Evolutionary conservation across 2,113 vertebrate species (phyloP).

Genomic region (Cyanistes caeruleus): DNA sequence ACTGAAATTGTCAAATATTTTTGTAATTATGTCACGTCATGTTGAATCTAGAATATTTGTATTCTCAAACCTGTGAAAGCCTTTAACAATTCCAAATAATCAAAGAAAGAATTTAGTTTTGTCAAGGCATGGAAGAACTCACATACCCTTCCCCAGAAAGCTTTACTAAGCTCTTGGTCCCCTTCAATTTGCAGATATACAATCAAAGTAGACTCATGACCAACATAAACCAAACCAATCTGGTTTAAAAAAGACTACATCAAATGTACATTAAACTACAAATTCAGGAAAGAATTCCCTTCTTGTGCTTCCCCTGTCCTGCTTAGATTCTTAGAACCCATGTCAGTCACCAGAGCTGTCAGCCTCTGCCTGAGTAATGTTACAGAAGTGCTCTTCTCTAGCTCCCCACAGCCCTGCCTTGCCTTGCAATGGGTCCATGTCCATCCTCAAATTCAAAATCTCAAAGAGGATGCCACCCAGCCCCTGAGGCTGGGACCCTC

Average conservation of each 20-base stretch:
- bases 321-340: not conserved
- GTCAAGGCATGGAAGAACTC: not conserved
- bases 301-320: accelerated
- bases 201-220: not conserved
- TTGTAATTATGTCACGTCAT: not conserved
- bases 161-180: not conserved
- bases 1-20: not conserved
- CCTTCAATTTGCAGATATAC: not conserved
- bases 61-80: not conserved
- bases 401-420: not conserved
- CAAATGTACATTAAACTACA: not conserved
- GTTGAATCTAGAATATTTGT: not conserved
- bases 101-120: not conserved
- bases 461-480: not conserved
- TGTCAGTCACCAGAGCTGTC: accelerated
- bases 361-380: not conserved
- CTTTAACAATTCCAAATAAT: not conserved
- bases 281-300: not conserved
- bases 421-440: too few relatives aligned
- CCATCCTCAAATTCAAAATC: not conserved
- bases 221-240: not conserved
- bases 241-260: not conserved
- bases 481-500: accelerated
- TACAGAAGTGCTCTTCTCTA: not conserved
- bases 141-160: not conserved